Conservation (phyloP, 2,797 vertebrate genomes). For the Chromis chromis region DNA sequence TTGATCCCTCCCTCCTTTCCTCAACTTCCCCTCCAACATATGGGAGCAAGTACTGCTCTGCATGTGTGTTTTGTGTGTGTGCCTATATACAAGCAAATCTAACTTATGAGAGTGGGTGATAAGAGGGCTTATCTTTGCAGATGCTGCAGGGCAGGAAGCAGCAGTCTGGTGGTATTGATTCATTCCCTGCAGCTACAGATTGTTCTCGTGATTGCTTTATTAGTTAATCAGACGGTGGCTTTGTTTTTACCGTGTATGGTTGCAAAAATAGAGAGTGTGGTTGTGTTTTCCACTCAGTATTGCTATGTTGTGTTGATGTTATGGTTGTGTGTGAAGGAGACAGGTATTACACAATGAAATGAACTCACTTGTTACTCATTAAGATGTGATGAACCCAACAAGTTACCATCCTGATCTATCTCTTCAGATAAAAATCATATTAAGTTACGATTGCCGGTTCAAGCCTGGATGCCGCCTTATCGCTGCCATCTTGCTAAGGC, state of each 20-base stretch:
- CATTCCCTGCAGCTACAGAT: constrained; percentile 21
- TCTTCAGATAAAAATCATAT: constrained; percentile 69
- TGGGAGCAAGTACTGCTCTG: constrained; percentile 74
- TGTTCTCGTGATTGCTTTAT: constrained; percentile 45
- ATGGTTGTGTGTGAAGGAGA: constrained; percentile 15
- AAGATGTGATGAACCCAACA: constrained; percentile 59
- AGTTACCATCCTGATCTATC: constrained; percentile 51
- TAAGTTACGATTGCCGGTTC: constrained; percentile 58
- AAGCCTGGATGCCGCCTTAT: constrained; percentile 61
- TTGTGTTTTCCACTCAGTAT: constrained; percentile 6
- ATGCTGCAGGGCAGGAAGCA: constrained; percentile 54
- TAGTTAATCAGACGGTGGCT: constrained; percentile 25
- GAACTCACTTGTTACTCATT: constrained; percentile 54
- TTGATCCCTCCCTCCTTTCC: constrained; percentile 76
- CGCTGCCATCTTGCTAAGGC: constrained; percentile 60
- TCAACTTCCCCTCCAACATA: constrained; percentile 75
- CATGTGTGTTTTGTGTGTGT: constrained; percentile 54
- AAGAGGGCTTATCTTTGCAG: constrained; percentile 64
- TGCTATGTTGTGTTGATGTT: background rate
- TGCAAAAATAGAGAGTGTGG: background rate
- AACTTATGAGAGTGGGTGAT: constrained; percentile 63
- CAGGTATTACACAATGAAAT: constrained; percentile 53
- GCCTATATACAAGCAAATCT: constrained; percentile 49
- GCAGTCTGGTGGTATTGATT: constrained; percentile 33
- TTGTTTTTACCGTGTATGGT: background rate